Percentiles rank a stretch among this genome's conserved stretches.
phyloP scores from a whole-genome alignment of 1,140 invertebrate species.

The Drosophila varians region DNA sequence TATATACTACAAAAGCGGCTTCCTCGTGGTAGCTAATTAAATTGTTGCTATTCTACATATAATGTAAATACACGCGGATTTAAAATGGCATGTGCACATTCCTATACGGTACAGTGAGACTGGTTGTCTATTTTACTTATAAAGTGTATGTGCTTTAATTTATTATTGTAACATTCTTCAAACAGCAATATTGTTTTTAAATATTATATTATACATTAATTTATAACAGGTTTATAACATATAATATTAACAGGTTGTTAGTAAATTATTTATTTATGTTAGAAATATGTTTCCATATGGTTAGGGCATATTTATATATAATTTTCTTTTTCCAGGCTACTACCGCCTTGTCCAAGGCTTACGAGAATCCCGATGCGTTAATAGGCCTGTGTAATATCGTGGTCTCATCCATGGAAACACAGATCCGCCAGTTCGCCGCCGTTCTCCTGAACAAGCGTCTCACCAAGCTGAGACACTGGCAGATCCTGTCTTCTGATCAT shows the following conservation, averaged over 20 bases:
- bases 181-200: too few relatives aligned
- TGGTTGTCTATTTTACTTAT: not conserved
- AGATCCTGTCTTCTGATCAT: slow-evolving; percentile 85
- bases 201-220: too few relatives aligned
- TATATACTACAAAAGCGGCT: not conserved
- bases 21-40: not conserved
- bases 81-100: slow-evolving; percentile 43
- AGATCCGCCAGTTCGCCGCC: slow-evolving; percentile 89
- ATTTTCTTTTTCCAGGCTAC: slow-evolving; percentile 85
- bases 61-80: not conserved
- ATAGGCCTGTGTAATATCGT: slow-evolving; percentile 86
- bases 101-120: slow-evolving; percentile 28
- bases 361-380: slow-evolving; percentile 87
- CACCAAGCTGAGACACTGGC: slow-evolving; percentile 86
- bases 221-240: too few relatives aligned
- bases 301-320: too few relatives aligned
- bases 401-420: slow-evolving; percentile 84
- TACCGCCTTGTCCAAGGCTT: slow-evolving; percentile 86
- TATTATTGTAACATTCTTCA: too few relatives aligned
- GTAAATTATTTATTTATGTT: too few relatives aligned
- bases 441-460: slow-evolving; percentile 87
- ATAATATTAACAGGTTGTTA: too few relatives aligned
- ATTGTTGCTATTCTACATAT: slow-evolving; percentile 7
- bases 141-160: not conserved
- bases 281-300: too few relatives aligned